Percentiles rank a stretch among this genome's conserved stretches.
phyloP scores from a whole-genome alignment of 2,113 vertebrate genomes.

The Notothenia coriiceps region DNA sequence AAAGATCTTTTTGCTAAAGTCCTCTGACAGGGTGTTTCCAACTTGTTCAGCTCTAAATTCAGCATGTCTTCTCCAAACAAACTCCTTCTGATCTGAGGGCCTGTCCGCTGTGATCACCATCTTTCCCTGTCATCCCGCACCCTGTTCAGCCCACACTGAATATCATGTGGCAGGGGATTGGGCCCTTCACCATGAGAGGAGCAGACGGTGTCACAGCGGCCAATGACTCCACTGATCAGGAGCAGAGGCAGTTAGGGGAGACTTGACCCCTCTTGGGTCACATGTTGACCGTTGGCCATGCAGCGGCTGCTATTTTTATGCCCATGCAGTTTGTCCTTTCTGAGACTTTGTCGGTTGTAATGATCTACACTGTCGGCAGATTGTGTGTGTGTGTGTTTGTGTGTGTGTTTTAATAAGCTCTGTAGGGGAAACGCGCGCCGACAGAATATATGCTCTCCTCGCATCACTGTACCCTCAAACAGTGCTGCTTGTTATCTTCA shows the following conservation, averaged over 20 bases:
- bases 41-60: constrained; percentile 57
- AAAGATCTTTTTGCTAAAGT: constrained; percentile 33
- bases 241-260: constrained; percentile 42
- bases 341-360: constrained; percentile 69
- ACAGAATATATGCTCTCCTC: constrained; percentile 58
- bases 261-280: constrained; percentile 57
- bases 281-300: constrained; percentile 63
- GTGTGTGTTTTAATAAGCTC: constrained; percentile 82
- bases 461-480: constrained; percentile 52
- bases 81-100: constrained; percentile 51
- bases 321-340: constrained; percentile 58
- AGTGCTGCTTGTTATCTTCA: constrained; percentile 4
- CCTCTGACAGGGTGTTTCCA: constrained; percentile 64
- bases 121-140: constrained; percentile 53
- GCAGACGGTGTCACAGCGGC: constrained; percentile 35
- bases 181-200: constrained; percentile 33
- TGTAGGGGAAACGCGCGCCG: constrained; percentile 70
- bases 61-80: constrained; percentile 26
- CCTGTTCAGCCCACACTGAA: constrained; percentile 13
- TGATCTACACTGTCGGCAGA: constrained; percentile 67
- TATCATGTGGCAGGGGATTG: constrained; percentile 37
- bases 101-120: constrained; percentile 72
- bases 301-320: constrained; percentile 54
- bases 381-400: constrained; percentile 53
- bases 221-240: constrained; percentile 53